A percentile compares a stretch with the other conserved stretches of the same genome.
These are phyloP conservation scores for Upupa epops DNA, from an alignment of 2,113 vertebrate genomes.

Conservation along the genomic window DNA sequence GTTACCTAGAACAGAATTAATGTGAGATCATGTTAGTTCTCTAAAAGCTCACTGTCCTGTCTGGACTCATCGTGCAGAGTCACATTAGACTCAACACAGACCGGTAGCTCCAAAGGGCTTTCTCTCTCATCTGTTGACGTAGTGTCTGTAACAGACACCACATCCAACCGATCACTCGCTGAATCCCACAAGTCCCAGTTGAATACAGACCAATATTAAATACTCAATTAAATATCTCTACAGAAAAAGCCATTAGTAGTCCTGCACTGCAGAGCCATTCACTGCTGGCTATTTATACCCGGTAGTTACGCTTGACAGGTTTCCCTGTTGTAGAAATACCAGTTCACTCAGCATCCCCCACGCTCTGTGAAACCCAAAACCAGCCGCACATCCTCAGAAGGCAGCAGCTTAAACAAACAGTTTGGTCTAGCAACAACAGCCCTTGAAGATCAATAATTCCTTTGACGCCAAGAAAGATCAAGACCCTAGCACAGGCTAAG, in stretches of 20 bases:
- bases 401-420: neutral
- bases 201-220: neutral
- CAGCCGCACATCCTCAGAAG: neutral
- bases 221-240: neutral
- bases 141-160: neutral
- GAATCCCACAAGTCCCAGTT: neutral
- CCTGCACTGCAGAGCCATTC: neutral
- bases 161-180: accelerated
- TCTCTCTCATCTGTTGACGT: accelerated
- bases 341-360: neutral
- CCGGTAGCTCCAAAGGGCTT: neutral
- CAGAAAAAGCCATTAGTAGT: neutral
- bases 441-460: neutral
- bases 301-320: neutral
- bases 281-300: neutral
- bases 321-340: neutral
- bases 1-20: neutral
- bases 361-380: neutral
- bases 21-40: neutral
- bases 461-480: neutral
- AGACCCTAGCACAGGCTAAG: neutral
- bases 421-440: neutral
- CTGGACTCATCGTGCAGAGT: accelerated
- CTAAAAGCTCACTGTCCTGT: accelerated
- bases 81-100: accelerated